Evolutionary conservation across 1,140 invertebrate genomes (phyloP), one percentile per base, ranked within the genome.

Genomic region (Xylocopa sonorina): DNA sequence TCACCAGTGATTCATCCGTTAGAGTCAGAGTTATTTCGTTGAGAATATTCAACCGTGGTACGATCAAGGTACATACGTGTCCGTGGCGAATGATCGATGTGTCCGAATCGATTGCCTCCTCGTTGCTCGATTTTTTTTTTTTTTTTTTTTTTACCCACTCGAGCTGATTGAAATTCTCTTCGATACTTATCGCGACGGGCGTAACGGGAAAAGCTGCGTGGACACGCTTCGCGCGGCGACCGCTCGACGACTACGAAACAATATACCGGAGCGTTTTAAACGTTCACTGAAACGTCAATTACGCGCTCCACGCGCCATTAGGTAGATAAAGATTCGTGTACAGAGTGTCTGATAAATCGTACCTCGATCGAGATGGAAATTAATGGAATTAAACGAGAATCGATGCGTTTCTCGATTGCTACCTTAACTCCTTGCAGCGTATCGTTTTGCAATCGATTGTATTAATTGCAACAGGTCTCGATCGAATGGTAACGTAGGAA

Each of bases 161-260:
- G 24, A 46, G 38, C 46, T 32, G 16, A 78, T 60, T 60, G 21
- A 51, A 32, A 51, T 78, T 43, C 55, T 62, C 1, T 43, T 46
- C 50, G 24, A n/a, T n/a, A n/a, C 50, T 50, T 16, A 38, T 18
- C n/a, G n/a, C n/a, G 43, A n/a, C 24, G 14, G 12, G 9, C n/a
- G 24, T 34, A 55, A 55, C 27, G 34, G n/a, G 53, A 55, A 78
- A 78, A 51, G 16, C 66, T 50, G 24, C 55, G 14, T 24, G 16
- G 29, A 60, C 27, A n/a, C 55, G 38, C 43, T 69, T 71, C 46
- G 55, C 67, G 55, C 67, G 75, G 43, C 75, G 66, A 29, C 67
- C 51, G 29, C 55, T 71, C 46, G 18, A 18, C 34, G 67, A 78
- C 75, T 78, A 78, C 67, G 66, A 57, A 50, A 71, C 66, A n/a